Percentiles rank a stretch among this genome's conserved stretches.
phyloP scores from a whole-genome alignment of 1,140 invertebrate genomes.

The Mercenaria mercenaria region DNA sequence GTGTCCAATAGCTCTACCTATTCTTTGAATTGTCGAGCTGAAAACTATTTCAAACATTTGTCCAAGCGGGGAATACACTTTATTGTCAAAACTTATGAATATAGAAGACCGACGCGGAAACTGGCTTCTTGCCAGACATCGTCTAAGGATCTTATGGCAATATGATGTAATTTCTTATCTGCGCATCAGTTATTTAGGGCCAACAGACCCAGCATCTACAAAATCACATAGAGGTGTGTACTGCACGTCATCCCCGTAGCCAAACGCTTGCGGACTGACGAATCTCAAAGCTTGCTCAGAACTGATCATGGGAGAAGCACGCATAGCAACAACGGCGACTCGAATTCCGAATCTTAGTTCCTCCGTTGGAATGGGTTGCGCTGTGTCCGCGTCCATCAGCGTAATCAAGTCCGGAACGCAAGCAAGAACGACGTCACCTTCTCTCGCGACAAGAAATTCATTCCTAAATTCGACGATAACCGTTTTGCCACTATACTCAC shows the following conservation, averaged over 20 bases:
- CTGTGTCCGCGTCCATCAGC: slow-evolving; percentile 79
- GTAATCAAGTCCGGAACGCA: slow-evolving; percentile 81
- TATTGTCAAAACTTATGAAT: too few species aligned
- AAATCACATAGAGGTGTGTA: slow-evolving; percentile 47
- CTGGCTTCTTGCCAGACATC: too few species aligned
- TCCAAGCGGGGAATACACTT: too few species aligned
- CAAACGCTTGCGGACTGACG: slow-evolving; percentile 81
- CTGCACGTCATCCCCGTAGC: slow-evolving; percentile 62
- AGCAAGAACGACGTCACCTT: slow-evolving; percentile 62
- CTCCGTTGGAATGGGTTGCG: slow-evolving; percentile 80
- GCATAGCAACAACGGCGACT: slow-evolving; percentile 77
- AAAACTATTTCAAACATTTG: too few species aligned
- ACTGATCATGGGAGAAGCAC: slow-evolving; percentile 70
- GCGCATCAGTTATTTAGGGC: neutral
- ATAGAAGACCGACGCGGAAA: too few species aligned
- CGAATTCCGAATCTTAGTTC: slow-evolving; percentile 80
- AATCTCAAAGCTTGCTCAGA: slow-evolving; percentile 73
- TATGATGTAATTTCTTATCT: too few species aligned
- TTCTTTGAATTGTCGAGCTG: too few species aligned
- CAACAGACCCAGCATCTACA: slow-evolving; percentile 21
- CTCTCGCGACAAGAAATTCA: slow-evolving; percentile 79
- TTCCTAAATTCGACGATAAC: slow-evolving; percentile 82
- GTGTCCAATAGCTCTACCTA: too few species aligned
- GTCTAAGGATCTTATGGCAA: too few species aligned
- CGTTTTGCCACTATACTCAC: slow-evolving; percentile 61